phyloP scores from a whole-genome alignment of 1,140 invertebrate species.

The Colletes latitarsis region DNA sequence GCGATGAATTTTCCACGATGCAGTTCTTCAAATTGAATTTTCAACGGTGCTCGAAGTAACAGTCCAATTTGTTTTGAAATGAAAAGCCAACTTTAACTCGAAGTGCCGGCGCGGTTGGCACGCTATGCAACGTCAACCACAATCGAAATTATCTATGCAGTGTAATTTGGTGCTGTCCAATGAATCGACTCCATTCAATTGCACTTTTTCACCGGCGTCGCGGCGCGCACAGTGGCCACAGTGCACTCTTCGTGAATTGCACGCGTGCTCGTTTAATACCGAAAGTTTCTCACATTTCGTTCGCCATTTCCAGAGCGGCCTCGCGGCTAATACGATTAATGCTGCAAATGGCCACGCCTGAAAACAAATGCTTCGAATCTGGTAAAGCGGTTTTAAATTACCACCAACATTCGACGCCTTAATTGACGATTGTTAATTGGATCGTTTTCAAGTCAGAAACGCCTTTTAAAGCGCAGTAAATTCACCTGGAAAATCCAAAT shows the following conservation, averaged over 20 bases:
- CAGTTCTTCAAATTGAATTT: neutral
- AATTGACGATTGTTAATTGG: no score
- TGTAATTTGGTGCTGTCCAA: conserved; percentile 8
- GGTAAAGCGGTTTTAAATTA: neutral
- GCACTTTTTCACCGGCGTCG: neutral
- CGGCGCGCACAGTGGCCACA: neutral
- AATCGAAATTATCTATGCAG: conserved; percentile 45
- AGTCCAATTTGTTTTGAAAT: no score
- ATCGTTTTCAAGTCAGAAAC: no score
- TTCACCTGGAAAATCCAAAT: conserved; percentile 68
- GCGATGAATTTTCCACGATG: neutral
- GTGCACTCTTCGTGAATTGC: neutral
- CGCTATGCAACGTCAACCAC: neutral
- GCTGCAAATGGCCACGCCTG: conserved; percentile 68
- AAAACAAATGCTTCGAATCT: conserved; percentile 32
- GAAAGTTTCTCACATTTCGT: conserved; percentile 64
- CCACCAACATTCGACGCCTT: no score
- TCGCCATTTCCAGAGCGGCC: conserved; percentile 57
- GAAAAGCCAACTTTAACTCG: neutral
- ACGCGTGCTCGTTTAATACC: conserved; percentile 36
- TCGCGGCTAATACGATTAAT: conserved; percentile 69
- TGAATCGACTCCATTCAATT: neutral
- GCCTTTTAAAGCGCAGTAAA: no score
- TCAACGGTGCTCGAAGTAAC: no score
- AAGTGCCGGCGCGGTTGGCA: neutral